Percentiles rank a stretch among this genome's conserved stretches.
phyloP scores from a whole-genome alignment of 2,888 invertebrate species.

The Cylindroiulus punctatus region DNA sequence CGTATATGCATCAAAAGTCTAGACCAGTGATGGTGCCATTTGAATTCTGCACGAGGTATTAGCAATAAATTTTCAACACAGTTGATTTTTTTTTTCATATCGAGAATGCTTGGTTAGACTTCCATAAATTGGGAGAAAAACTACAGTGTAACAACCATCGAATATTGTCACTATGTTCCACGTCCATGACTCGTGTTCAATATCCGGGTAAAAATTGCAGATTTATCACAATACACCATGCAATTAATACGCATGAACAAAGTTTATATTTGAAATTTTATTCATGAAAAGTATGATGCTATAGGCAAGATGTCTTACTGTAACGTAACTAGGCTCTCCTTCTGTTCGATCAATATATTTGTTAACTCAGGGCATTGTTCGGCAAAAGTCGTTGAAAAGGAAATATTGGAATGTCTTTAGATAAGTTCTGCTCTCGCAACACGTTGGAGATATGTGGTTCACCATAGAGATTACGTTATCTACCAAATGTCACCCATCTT shows the following conservation, averaged over 20 bases:
- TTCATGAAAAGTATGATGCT: not conserved
- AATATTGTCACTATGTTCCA: not conserved
- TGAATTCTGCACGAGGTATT: too few species aligned
- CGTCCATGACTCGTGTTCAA: not conserved
- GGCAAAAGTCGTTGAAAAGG: not conserved
- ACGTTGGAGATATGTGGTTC: not conserved
- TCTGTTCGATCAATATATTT: not conserved
- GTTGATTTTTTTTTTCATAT: not conserved
- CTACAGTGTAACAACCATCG: not conserved
- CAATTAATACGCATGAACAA: slow-evolving; percentile 13
- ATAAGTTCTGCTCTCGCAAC: not conserved
- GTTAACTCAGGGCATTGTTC: not conserved
- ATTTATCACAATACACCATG: not conserved
- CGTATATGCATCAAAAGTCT: too few species aligned
- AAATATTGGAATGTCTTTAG: slow-evolving; percentile 10
- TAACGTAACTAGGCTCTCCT: not conserved
- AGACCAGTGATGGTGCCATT: too few species aligned
- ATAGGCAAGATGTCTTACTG: not conserved
- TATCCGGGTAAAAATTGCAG: not conserved
- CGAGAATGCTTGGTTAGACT: not conserved
- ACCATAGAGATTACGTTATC: not conserved
- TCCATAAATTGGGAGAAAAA: not conserved
- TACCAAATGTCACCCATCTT: not conserved
- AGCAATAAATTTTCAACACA: not conserved
- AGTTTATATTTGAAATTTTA: not conserved